phyloP scores from a whole-genome alignment of 2,888 invertebrate species.

The Amphiduros pacificus region DNA sequence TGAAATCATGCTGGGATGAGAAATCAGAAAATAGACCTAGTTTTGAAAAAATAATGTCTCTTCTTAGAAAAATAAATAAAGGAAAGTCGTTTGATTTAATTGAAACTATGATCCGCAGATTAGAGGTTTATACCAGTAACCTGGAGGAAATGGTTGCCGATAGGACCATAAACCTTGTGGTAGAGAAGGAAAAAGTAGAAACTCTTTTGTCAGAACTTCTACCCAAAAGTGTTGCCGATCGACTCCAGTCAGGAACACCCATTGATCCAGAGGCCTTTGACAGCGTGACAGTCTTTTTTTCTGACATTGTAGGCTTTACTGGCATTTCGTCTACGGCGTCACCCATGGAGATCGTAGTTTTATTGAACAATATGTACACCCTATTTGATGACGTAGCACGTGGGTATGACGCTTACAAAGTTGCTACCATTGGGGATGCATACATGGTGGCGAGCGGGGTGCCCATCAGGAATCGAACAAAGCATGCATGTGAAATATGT shows the following conservation, averaged over 20 bases:
- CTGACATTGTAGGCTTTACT: neutral
- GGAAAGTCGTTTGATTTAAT: neutral
- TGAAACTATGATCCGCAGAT: neutral
- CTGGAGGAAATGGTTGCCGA: conserved; percentile 2
- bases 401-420: neutral
- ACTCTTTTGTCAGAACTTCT: neutral
- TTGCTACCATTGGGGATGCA: neutral
- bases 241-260: neutral
- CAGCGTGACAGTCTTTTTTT: neutral
- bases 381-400: neutral
- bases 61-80: neutral
- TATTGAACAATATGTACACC: neutral
- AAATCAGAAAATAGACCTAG: neutral
- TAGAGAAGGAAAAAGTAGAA: neutral
- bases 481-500: neutral
- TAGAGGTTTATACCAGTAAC: neutral
- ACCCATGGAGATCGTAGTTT: neutral
- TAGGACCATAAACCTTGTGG: neutral
- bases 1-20: neutral
- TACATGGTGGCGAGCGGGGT: neutral
- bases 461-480: neutral
- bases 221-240: neutral
- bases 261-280: neutral
- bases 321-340: neutral
- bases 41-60: neutral